phyloP scores from a whole-genome alignment of 2,888 invertebrate species.

The Tiliacea aurago region DNA sequence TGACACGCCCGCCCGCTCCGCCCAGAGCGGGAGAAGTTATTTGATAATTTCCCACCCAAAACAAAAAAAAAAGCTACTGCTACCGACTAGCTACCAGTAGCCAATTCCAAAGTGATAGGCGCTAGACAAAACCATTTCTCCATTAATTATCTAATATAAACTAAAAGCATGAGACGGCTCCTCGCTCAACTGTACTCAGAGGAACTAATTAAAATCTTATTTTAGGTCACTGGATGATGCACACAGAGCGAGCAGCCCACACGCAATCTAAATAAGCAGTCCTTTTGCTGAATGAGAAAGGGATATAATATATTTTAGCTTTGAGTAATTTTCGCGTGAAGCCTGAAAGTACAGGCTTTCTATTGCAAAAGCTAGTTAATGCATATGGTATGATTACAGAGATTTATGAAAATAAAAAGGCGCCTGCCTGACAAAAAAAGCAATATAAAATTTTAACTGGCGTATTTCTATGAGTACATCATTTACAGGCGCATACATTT shows the following conservation, averaged over 20 bases:
- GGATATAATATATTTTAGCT: background rate
- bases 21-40: no score
- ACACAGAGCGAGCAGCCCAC: background rate
- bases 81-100: background rate
- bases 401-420: background rate
- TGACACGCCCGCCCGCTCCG: no score
- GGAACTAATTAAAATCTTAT: conserved; percentile 15
- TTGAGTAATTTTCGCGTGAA: background rate
- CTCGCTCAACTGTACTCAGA: background rate
- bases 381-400: no score
- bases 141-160: background rate
- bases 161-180: background rate
- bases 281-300: background rate
- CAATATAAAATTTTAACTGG: background rate
- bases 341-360: background rate
- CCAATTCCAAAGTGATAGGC: background rate
- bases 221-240: background rate
- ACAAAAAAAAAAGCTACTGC: no score
- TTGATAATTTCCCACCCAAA: no score
- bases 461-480: background rate
- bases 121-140: background rate
- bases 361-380: background rate
- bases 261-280: background rate
- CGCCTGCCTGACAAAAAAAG: conserved; percentile 21
- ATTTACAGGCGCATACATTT: background rate